Conservation (phyloP, 1,140 invertebrate species). For the Zaprionus lachaisei region DNA sequence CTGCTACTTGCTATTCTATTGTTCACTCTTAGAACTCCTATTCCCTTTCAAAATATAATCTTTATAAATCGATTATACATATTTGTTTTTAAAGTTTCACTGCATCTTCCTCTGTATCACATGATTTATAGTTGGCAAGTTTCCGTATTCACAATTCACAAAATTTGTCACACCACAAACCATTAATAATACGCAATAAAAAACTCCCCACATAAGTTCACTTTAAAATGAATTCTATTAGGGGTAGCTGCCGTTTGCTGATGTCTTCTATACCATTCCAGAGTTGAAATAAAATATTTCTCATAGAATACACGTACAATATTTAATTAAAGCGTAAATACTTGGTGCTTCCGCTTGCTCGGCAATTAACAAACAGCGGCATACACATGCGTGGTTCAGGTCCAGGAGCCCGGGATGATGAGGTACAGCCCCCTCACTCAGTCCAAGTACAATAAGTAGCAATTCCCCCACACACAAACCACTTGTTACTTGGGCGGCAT, state of each 20-base stretch:
- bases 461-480: slow-evolving; percentile 1
- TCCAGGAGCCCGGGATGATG: background rate
- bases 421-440: background rate
- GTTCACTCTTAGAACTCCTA: too few relatives aligned
- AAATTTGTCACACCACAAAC: slow-evolving; percentile 34
- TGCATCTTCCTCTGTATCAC: background rate
- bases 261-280: background rate
- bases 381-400: slow-evolving; percentile 15
- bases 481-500: background rate
- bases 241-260: slow-evolving; percentile 1
- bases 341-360: slow-evolving; percentile 32
- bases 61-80: too few relatives aligned
- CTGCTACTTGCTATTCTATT: too few relatives aligned
- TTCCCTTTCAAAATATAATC: too few relatives aligned
- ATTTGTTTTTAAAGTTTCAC: background rate
- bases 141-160: slow-evolving; percentile 10
- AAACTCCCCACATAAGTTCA: slow-evolving; percentile 7
- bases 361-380: slow-evolving; percentile 37
- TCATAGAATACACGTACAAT: slow-evolving; percentile 26
- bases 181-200: slow-evolving; percentile 4
- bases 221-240: background rate
- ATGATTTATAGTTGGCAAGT: slow-evolving; percentile 16
- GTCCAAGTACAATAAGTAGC: slow-evolving; percentile 3
- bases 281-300: slow-evolving; percentile 31
- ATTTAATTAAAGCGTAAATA: slow-evolving; percentile 55